Base-by-base conservation (phyloP, 2,113 vertebrate genomes). In the Etheostoma cragini region DNA sequence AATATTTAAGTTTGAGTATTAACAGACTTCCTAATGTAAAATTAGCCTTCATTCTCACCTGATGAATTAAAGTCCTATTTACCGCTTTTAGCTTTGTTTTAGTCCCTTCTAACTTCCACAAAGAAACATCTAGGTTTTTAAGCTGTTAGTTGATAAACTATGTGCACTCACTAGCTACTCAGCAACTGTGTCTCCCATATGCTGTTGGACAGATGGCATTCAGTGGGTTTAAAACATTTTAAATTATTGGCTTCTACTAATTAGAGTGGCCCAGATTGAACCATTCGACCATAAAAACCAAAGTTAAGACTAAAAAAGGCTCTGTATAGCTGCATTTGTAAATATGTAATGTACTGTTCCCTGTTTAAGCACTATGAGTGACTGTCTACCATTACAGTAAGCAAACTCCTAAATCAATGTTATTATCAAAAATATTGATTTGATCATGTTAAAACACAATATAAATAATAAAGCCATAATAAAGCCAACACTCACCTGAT, bases 401-500 rank as follows among this genome's bases (percentile, higher is more conserved):
- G 62, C 38, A n/a, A 22, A n/a, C 47, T 26, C n/a, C n/a, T 17
- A 65, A 42, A 21, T 22, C 8, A 15, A 15, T 46, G 62, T 46
- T 64, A 46, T 24, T 24, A 24, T 14, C 5, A 63, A 6, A 22
- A 64, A 15, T 19, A 45, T 3, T 38, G 26, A 68, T 57, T 56
- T 4, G 45, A 46, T 15, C 2, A 13, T 22, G 38, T 47, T 47
- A 38, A 3, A 49, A 52, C 7, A 6, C 14, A 14, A 5, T 38
- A 16, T 54, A 1, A n/a, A 67, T 53, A 58, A 46, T 46, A 7
- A 33, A 62, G 42, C 3, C 4, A 6, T 19, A 30, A 30, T 30
- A 30, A 3, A 30, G 30, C 30, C 3, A 30, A 30, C 7, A 71
- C 86, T 84, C 88, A 99, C 98, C 96, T 99, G 97, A 92, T 99